A percentile compares a stretch with the other conserved stretches of the same genome.
phyloP scores from a whole-genome alignment of 1,140 invertebrate species.

The Artemia franciscana region DNA sequence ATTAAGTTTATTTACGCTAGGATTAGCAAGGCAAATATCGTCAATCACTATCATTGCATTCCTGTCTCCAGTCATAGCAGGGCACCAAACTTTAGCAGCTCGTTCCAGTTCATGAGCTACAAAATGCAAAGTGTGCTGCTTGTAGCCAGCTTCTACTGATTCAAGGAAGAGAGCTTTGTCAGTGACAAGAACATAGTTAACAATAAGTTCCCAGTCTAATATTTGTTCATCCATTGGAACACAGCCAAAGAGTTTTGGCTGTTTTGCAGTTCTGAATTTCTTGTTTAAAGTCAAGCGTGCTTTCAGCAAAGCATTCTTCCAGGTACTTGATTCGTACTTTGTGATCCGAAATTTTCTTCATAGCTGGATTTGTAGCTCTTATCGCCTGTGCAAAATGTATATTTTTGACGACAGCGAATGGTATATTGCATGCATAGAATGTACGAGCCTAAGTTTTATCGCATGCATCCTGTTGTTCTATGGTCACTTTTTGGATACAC shows the following conservation, averaged over 20 bases:
- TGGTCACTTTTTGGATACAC: background rate
- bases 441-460: background rate
- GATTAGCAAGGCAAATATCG: too few relatives aligned
- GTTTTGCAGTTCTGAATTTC: background rate
- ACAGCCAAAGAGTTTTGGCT: background rate
- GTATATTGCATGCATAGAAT: background rate
- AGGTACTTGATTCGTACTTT: background rate
- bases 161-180: background rate
- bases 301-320: background rate
- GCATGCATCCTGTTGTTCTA: background rate
- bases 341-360: background rate
- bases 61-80: too few relatives aligned
- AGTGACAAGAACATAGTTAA: background rate
- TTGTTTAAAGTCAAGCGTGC: background rate
- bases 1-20: too few relatives aligned
- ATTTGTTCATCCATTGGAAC: background rate
- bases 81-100: too few relatives aligned
- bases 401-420: background rate
- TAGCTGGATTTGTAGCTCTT: background rate
- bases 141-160: background rate
- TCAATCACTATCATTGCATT: too few relatives aligned
- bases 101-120: background rate
- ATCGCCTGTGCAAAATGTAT: background rate
- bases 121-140: background rate
- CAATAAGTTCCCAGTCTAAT: background rate